Evolutionary conservation across 2,888 invertebrate genomes (phyloP).

Genomic region (Ophion slaviceki): DNA sequence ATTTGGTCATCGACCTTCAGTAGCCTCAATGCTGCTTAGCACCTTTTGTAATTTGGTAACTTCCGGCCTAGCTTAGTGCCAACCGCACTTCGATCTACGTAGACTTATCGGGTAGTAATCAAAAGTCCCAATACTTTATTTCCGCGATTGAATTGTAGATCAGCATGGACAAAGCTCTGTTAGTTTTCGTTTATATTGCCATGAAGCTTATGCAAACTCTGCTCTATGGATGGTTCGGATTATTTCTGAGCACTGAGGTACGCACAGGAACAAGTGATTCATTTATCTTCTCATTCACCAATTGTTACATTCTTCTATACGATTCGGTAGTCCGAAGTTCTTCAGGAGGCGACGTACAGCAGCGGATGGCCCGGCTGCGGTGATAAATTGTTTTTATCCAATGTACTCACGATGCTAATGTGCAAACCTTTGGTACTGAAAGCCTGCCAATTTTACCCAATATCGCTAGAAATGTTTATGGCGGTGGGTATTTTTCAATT

Average conservation of each 20-base stretch:
- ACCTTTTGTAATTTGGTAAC: too few species aligned
- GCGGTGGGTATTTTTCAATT: constrained; percentile 38
- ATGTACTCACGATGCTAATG: constrained; percentile 66
- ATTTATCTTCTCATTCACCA: neutral
- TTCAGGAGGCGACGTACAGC: constrained; percentile 69
- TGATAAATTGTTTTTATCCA: constrained; percentile 62
- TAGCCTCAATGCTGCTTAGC: too few species aligned
- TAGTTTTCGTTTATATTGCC: constrained; percentile 33
- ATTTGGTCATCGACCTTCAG: too few species aligned
- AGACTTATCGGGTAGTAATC: neutral
- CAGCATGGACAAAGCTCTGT: constrained; percentile 32
- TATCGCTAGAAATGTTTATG: constrained; percentile 66
- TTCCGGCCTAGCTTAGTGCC: too few species aligned
- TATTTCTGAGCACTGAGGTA: constrained; percentile 62
- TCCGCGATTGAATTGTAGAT: neutral
- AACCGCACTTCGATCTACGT: too few species aligned
- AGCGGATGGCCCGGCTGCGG: constrained; percentile 69
- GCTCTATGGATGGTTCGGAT: constrained; percentile 62
- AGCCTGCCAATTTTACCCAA: constrained; percentile 67
- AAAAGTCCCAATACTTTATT: neutral
- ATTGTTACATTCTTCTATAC: neutral
- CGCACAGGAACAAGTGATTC: neutral
- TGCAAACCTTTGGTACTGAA: constrained; percentile 71
- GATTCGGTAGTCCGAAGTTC: constrained; percentile 68
- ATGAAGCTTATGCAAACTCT: constrained; percentile 62